Percentiles rank a stretch among this genome's conserved stretches.
These are phyloP conservation scores for Calephelis virginiensis DNA, from an alignment of 1,140 invertebrate species.

Conservation along the genomic window DNA sequence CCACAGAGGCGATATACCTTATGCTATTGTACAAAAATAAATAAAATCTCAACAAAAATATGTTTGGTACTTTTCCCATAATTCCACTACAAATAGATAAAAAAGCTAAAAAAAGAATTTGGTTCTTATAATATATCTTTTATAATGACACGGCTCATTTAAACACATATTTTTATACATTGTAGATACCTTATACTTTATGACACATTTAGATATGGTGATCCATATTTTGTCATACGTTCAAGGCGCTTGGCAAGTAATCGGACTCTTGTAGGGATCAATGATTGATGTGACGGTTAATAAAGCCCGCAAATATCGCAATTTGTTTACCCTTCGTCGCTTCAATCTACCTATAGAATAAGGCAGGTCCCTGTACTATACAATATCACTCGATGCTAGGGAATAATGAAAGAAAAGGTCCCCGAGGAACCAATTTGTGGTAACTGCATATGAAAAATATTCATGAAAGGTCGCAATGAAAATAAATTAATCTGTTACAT, in stretches of 20 bases:
- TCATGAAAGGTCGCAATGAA: constrained; percentile 5
- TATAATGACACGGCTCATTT: no score
- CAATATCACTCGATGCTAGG: constrained; percentile 45
- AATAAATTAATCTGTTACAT: constrained; percentile 6
- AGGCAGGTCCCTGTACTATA: constrained; percentile 62
- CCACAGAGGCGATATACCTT: no score
- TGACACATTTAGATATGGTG: no score
- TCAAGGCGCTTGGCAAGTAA: constrained; percentile 38
- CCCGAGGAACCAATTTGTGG: constrained; percentile 63
- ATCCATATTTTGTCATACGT: not conserved
- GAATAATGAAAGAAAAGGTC: constrained; percentile 63
- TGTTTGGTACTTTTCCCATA: no score
- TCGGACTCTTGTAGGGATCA: constrained; percentile 57
- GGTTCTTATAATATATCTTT: no score
- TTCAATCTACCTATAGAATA: constrained; percentile 51
- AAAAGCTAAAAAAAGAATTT: no score
- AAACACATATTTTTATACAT: no score
- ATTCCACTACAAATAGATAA: no score
- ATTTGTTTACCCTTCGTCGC: constrained; percentile 74
- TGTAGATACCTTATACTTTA: no score
- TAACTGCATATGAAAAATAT: constrained; percentile 18
- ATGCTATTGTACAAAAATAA: no score
- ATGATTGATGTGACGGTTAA: constrained; percentile 76
- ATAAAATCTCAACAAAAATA: no score
- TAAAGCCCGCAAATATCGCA: constrained; percentile 70